Conservation (phyloP, 2,888 invertebrate genomes). For the Pollenia griseotomentosa region DNA sequence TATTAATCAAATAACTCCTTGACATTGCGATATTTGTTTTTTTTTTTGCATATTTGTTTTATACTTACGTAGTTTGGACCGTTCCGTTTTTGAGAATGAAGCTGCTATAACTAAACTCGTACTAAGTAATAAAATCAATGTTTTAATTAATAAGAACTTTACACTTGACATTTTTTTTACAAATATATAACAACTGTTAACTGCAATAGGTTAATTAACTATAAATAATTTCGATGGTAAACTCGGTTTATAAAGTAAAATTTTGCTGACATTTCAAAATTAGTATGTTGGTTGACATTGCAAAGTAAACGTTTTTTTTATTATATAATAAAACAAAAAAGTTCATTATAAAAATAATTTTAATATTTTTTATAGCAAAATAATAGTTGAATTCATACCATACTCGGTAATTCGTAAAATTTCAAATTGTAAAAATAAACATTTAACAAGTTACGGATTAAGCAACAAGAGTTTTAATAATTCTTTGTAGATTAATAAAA, state of each 20-base stretch:
- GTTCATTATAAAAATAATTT: too few species aligned
- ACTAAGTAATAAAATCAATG: slow-evolving; percentile 16
- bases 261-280: slow-evolving; percentile 49
- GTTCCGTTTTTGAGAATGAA: slow-evolving; percentile 54
- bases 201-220: slow-evolving; percentile 12
- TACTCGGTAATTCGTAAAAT: too few species aligned
- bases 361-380: too few species aligned
- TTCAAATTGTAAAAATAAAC: too few species aligned
- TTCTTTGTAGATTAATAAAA: too few species aligned
- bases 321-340: slow-evolving; percentile 17
- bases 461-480: too few species aligned
- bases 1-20: too few species aligned
- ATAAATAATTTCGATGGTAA: slow-evolving; percentile 10
- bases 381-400: too few species aligned
- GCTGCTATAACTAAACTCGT: slow-evolving; percentile 24
- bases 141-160: background rate
- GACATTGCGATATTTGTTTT: background rate
- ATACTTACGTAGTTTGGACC: slow-evolving; percentile 72
- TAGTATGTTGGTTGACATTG: slow-evolving; percentile 47
- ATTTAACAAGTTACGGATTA: too few species aligned
- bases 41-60: background rate
- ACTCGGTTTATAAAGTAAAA: slow-evolving; percentile 49
- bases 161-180: slow-evolving; percentile 41
- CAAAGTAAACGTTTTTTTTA: slow-evolving; percentile 31
- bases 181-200: background rate